Evolutionary conservation across 1,140 invertebrate species (phyloP).

Genomic region (Monomorium pharaonis): DNA sequence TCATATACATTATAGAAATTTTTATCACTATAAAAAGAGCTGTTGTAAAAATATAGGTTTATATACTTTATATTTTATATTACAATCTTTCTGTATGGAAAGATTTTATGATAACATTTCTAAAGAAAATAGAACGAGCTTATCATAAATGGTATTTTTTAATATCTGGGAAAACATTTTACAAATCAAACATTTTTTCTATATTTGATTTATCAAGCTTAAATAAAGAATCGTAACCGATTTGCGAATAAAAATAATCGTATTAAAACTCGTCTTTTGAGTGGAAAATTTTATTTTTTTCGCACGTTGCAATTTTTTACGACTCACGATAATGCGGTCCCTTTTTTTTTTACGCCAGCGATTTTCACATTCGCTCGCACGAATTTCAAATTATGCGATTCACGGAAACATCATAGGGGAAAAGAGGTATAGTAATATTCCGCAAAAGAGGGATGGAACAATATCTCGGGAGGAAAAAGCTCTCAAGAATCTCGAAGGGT

Average conservation of each 20-base stretch:
- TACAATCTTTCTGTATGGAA: neutral
- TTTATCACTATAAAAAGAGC: neutral
- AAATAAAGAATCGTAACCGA: neutral
- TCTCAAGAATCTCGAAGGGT: slow-evolving; percentile 43
- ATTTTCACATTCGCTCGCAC: neutral
- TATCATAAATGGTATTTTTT: neutral
- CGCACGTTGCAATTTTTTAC: slow-evolving; percentile 3
- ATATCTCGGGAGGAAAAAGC: slow-evolving; percentile 38
- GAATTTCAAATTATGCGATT: slow-evolving; percentile 48
- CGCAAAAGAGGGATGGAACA: neutral
- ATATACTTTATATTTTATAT: neutral
- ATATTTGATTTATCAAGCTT: neutral
- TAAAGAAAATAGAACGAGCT: neutral
- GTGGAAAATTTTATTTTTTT: neutral
- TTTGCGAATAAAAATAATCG: neutral
- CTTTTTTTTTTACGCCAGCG: neutral
- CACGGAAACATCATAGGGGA: neutral
- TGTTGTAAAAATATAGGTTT: neutral
- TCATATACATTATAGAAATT: neutral
- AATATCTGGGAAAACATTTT: neutral
- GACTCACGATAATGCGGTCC: slow-evolving; percentile 2
- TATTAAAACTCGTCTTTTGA: neutral
- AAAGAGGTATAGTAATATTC: slow-evolving; percentile 45
- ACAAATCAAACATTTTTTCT: neutral
- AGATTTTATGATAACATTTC: neutral